These are phyloP conservation scores for Oopsacas minuta DNA, from an alignment of 37 sponge, comb jelly and placozoan species.

Conservation along the genomic window DNA sequence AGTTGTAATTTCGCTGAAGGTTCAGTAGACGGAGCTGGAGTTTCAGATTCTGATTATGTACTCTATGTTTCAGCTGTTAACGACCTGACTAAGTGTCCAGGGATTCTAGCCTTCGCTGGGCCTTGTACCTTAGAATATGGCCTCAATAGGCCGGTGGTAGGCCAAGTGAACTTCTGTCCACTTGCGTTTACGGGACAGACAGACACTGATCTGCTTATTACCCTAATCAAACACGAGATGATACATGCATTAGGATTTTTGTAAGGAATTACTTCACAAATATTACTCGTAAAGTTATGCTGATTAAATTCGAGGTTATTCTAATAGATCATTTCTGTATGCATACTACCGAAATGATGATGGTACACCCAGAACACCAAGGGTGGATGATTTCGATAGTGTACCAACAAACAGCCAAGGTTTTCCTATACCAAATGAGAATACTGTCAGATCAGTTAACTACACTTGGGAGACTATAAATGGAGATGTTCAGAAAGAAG, in stretches of 20 bases:
- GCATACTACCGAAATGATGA: constrained; percentile 51
- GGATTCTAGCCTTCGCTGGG: constrained; percentile 46
- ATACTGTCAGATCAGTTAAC: neutral
- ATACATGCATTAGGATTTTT: constrained; percentile 56
- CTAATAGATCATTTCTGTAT: constrained; percentile 28
- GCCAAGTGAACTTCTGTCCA: constrained; percentile 67
- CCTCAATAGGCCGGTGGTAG: constrained; percentile 58
- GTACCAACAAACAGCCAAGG: neutral
- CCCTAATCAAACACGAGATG: constrained; percentile 58
- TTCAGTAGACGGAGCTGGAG: constrained; percentile 43
- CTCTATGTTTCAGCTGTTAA: constrained; percentile 53
- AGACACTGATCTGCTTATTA: constrained; percentile 7
- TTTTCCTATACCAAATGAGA: neutral
- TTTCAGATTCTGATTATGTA: constrained; percentile 42
- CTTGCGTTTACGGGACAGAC: neutral
- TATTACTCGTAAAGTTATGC: neutral
- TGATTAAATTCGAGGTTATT: neutral
- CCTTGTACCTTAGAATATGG: constrained; percentile 44
- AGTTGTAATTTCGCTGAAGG: neutral
- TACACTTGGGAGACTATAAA: neutral
- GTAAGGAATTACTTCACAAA: neutral
- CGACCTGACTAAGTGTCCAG: neutral
- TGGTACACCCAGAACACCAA: constrained; percentile 48
- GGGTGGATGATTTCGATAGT: constrained; percentile 4
- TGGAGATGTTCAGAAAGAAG: neutral